phyloP scores from a whole-genome alignment of 2,113 vertebrate species.

The Psittacula cyanocephala region DNA sequence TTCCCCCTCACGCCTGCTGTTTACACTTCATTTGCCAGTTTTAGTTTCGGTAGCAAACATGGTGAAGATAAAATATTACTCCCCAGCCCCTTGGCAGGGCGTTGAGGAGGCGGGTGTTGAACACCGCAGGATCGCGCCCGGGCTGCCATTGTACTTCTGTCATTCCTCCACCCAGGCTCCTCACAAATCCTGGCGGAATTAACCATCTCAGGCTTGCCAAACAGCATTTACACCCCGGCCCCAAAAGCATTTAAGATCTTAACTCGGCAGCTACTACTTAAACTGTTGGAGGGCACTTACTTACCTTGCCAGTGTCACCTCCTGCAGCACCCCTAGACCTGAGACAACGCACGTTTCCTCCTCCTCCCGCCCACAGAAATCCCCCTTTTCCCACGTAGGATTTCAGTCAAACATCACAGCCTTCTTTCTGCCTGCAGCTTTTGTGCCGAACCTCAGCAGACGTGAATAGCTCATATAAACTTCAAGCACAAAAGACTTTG shows the following conservation, averaged over 20 bases:
- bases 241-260: conserved; percentile 22
- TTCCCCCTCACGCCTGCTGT: background rate
- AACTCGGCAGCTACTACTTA: conserved; percentile 5
- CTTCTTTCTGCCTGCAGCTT: conserved; percentile 78
- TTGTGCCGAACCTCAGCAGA: conserved; percentile 82
- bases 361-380: conserved; percentile 49
- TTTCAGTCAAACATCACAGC: conserved; percentile 73
- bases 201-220: conserved; percentile 12
- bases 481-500: conserved; percentile 87
- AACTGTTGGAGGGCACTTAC: conserved; percentile 26
- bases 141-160: conserved; percentile 55
- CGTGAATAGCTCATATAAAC: conserved; percentile 86
- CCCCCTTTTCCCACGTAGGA: conserved; percentile 31
- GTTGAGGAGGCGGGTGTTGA: background rate
- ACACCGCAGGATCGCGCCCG: background rate
- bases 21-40: conserved; percentile 16
- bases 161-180: background rate
- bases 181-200: conserved; percentile 21
- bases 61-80: conserved; percentile 2
- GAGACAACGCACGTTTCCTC: conserved; percentile 1
- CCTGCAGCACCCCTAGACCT: conserved; percentile 49
- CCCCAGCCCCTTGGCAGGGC: background rate
- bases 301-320: conserved; percentile 70
- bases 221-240: background rate
- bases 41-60: background rate